phyloP scores from a whole-genome alignment of 1,140 invertebrate genomes.

The Gryon sp. region DNA sequence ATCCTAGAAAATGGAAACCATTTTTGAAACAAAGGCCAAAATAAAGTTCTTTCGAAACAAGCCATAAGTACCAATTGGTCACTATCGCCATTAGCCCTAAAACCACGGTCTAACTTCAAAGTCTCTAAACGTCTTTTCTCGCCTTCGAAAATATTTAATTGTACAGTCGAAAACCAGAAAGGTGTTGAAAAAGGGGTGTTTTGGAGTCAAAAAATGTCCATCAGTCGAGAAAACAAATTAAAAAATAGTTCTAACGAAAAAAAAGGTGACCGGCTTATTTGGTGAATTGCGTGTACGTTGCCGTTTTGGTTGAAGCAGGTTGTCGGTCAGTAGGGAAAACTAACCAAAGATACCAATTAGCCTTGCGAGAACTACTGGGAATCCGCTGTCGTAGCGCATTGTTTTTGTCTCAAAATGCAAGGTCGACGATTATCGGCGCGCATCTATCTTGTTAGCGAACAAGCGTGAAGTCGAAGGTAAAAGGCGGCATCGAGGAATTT shows the following conservation, averaged over 20 bases:
- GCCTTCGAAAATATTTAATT: constrained; percentile 31
- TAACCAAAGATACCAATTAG: constrained; percentile 61
- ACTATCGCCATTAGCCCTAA: too few species aligned
- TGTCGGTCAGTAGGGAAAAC: constrained; percentile 34
- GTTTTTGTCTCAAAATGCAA: constrained; percentile 32
- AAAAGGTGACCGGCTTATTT: constrained; percentile 14
- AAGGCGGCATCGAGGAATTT: constrained; percentile 33
- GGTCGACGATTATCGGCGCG: constrained; percentile 56
- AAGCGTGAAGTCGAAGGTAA: constrained; percentile 60
- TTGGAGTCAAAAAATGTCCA: neutral
- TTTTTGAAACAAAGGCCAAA: too few species aligned
- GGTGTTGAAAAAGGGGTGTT: neutral
- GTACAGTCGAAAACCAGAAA: neutral
- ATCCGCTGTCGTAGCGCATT: constrained; percentile 38
- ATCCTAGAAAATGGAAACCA: too few species aligned
- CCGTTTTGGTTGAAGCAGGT: neutral
- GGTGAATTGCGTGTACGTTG: constrained; percentile 16
- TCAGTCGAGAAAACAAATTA: too few species aligned
- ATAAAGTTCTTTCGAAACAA: too few species aligned
- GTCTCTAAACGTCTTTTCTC: constrained; percentile 9
- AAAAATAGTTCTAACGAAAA: too few species aligned
- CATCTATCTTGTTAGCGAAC: constrained; percentile 64
- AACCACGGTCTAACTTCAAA: neutral
- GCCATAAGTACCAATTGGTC: too few species aligned
- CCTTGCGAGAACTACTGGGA: constrained; percentile 42